Evolutionary conservation across 2,113 vertebrate species (phyloP).

Genomic region (Rhombomys opimus): DNA sequence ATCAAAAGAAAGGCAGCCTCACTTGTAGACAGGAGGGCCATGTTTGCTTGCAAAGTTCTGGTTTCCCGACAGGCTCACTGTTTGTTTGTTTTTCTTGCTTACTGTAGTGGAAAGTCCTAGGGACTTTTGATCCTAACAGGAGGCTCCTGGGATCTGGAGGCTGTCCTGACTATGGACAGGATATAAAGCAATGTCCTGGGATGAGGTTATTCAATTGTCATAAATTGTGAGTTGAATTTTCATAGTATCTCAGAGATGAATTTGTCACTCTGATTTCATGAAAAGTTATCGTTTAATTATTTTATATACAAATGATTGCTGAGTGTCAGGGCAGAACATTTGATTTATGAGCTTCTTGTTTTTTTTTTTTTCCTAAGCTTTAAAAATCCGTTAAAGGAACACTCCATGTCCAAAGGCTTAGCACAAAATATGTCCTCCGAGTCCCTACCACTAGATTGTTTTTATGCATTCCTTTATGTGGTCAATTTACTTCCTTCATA

Average conservation of each 20-base stretch:
- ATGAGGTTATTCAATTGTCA: neutral
- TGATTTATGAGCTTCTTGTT: neutral
- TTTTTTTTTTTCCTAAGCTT: neutral
- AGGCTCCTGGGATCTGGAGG: neutral
- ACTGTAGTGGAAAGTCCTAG: neutral
- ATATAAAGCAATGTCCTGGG: neutral
- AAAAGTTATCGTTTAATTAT: constrained; percentile 48
- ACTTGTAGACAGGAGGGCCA: neutral
- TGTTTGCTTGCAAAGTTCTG: neutral
- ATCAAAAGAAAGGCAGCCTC: neutral
- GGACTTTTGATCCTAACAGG: neutral
- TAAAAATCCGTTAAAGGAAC: neutral
- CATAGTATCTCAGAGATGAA: neutral
- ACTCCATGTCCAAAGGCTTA: neutral
- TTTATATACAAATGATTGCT: constrained; percentile 45
- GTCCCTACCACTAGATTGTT: neutral
- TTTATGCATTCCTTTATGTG: neutral
- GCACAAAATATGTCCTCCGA: neutral
- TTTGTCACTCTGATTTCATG: neutral
- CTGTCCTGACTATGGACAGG: neutral
- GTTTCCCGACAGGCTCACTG: neutral
- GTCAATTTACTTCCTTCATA: neutral
- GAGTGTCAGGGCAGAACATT: neutral
- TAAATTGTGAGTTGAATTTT: constrained; percentile 12
- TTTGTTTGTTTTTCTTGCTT: constrained; percentile 2